Base-by-base conservation (phyloP, 2,797 vertebrate species). In the Paedocypris micromegethes region DNA sequence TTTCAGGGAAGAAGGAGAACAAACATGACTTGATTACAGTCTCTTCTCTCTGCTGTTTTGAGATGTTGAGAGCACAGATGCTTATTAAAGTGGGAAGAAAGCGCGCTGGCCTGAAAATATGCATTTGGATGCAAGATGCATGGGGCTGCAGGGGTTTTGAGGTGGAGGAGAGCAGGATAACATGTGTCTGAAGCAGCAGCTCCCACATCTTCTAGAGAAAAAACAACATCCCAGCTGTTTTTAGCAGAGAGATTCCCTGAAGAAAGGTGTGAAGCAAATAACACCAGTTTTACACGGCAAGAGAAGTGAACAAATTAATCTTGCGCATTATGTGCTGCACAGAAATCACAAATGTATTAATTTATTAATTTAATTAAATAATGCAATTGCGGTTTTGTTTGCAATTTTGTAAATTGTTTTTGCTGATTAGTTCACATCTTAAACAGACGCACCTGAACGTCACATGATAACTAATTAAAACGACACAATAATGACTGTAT, bases 1-100 rank as follows among this genome's bases (percentile, higher is more conserved):
- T 74, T 58, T 70, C 45, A 66, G 58, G 55, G 63, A 69, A 74
- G 72, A 63, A 70, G 45, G 57, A 47, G 68, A 73, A 55, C 64
- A 74, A 68, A 60, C 54, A 68, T 42, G 66, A 59, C 63, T 76
- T 72, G 73, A 70, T 75, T 72, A 64, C 54, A 5, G 42, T 55
- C 51, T 64, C 52, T 69, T 65, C 66, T 64, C 47, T 49, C n/a
- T 57, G 44, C 70, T 63, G 69, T 72, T 71, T 59, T 37, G 39
- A 54, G 39, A 48, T 48, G 44, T 45, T 42, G 47, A 69, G 51
- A 55, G 60, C 60, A 23, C 23, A 70, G 47, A 64, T 70, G 60
- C 68, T 70, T 50, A 58, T 70, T 51, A 64, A 57, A 64, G 57
- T 58, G 48, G 53, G 43, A 63, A 67, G 43, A 66, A 67, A n/a